Base-by-base conservation (phyloP, 2,113 vertebrate genomes). In the Anser brachyrhynchus region DNA sequence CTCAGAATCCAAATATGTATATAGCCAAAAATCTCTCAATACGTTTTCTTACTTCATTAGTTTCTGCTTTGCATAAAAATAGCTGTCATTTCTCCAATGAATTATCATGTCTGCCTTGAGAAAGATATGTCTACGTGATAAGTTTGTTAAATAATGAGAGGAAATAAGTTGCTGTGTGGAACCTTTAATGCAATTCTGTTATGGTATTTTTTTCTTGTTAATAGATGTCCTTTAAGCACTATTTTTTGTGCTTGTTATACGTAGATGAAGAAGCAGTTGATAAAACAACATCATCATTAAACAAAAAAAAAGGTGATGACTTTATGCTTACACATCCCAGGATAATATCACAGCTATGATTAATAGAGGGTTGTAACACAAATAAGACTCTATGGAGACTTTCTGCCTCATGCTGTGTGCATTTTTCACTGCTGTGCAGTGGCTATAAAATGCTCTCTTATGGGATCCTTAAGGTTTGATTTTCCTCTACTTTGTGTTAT, bases 51-150 rank as follows among this genome's bases (percentile, higher is more conserved):
- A 77, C 80, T 84, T 91, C 52, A 43, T 88, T 93, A 64, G 37
- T 79, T 95, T 95, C 91, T 84, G 65, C 75, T 74, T 89, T 92
- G 66, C 84, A 66, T 52, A 43, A 76, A 84, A 93, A 87, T 90
- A 82, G 77, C 64, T 62, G 41, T 78, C 6, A 1, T 85, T 88
- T 92, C 91, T 93, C 78, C 75, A 88, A 37, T 66, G 87, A 86
- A 93, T 80, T 87, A 78, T 89, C 31, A 16, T 54, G 77, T 94
- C 87, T 94, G 51, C 75, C 69, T 92, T 87, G 55, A 86, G 80
- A 87, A 25, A 90, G 52, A 61, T 89, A 81, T 5, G 44, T 91
- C 92, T 51, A 28, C 5, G 4, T 61, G 41, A 80, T 81, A 89
- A 11, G 46, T 62, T 97, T 86, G 44, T 87, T 87, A 78, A 89